Evolutionary conservation across 2,113 vertebrate genomes (phyloP).

Genomic region (Puntigrus tetrazona): DNA sequence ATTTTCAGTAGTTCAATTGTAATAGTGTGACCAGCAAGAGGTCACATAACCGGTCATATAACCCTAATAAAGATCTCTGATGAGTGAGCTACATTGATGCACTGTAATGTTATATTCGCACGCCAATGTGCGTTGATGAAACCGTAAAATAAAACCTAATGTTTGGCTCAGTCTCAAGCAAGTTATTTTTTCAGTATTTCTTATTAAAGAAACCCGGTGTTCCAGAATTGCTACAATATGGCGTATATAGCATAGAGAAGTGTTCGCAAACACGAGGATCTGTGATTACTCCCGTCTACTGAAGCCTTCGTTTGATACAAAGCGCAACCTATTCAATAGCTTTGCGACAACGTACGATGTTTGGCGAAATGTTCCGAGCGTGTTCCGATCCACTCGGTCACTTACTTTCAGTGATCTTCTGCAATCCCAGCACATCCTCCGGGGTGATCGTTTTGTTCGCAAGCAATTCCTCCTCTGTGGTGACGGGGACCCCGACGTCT

Average conservation of each 20-base stretch:
- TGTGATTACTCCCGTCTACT: neutral
- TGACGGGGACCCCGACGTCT: constrained; percentile 73
- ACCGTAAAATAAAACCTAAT: constrained; percentile 3
- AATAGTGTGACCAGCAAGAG: neutral
- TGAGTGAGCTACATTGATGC: neutral
- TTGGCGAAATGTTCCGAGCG: neutral
- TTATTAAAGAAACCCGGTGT: neutral
- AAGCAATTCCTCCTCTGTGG: constrained; percentile 80
- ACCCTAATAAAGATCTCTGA: neutral
- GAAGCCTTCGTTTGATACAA: constrained; percentile 1
- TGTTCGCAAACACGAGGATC: constrained; percentile 5
- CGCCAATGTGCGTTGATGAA: no score
- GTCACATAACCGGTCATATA: constrained; percentile 1
- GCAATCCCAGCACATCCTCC: constrained; percentile 89
- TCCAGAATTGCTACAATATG: constrained; percentile 2
- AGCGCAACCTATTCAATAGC: neutral
- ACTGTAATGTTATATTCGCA: neutral
- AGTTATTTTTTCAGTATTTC: neutral
- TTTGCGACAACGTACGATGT: neutral
- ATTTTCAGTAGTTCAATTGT: neutral
- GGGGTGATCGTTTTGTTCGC: constrained; percentile 79
- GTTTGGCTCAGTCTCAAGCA: neutral
- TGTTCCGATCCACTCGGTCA: constrained; percentile 36
- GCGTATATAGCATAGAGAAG: neutral
- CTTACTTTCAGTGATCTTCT: constrained; percentile 95